Conservation (phyloP, 2,113 vertebrate genomes). For the Colinus virginianus region DNA sequence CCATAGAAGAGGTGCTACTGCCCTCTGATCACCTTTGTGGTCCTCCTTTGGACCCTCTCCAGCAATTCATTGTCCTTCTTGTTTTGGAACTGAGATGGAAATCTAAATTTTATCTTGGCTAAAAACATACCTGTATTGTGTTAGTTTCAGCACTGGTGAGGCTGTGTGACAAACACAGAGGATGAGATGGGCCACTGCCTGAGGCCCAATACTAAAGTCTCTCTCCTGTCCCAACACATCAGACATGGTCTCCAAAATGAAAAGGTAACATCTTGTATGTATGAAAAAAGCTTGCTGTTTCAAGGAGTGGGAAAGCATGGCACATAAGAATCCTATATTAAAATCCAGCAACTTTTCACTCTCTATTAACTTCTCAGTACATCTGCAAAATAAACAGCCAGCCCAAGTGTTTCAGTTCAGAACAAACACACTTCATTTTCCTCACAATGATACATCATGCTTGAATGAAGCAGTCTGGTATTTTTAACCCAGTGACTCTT, state of each 20-base stretch:
- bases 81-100: not conserved
- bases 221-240: not conserved
- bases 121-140: not conserved
- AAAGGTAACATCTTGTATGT: not conserved
- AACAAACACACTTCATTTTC: not conserved
- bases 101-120: not conserved
- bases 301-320: not conserved
- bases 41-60: too few species aligned
- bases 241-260: not conserved
- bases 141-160: not conserved
- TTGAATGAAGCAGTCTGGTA: not conserved
- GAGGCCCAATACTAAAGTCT: not conserved
- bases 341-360: not conserved
- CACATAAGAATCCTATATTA: not conserved
- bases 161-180: not conserved
- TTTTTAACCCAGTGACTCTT: constrained; percentile 53
- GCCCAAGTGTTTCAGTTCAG: not conserved
- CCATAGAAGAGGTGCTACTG: too few species aligned
- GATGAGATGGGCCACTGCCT: not conserved
- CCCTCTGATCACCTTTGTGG: too few species aligned
- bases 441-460: not conserved
- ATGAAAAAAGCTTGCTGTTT: not conserved
- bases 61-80: too few species aligned
- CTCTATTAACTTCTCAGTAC: not conserved
- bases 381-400: not conserved